A percentile compares a stretch with the other conserved stretches of the same genome.
These are phyloP conservation scores for Poliocrania exsul DNA, from an alignment of 2,797 vertebrate species.

Conservation along the genomic window DNA sequence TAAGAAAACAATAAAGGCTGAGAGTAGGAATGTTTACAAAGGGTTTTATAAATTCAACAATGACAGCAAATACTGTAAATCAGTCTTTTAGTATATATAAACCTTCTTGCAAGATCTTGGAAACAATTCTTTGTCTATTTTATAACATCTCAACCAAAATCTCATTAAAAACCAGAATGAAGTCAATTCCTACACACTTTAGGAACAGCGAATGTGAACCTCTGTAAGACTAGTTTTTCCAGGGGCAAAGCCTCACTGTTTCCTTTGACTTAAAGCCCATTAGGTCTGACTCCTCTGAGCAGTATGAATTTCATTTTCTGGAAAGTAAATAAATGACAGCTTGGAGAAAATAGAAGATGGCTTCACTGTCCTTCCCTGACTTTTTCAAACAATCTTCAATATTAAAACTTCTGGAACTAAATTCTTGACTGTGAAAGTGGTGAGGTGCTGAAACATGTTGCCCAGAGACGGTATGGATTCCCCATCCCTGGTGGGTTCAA, in stretches of 20 bases:
- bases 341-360: neutral
- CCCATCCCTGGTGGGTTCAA: neutral
- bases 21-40: neutral
- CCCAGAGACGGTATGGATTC: neutral
- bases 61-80: neutral
- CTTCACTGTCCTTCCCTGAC: neutral
- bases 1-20: constrained; percentile 19
- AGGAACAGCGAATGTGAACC: neutral
- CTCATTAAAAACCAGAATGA: constrained; percentile 17
- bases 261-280: neutral
- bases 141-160: neutral
- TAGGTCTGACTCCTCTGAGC: neutral
- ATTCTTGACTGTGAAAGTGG: neutral
- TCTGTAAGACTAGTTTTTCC: neutral
- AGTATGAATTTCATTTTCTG: constrained; percentile 1
- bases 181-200: neutral
- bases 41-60: constrained; percentile 27
- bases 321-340: constrained; percentile 11
- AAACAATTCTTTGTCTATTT: constrained; percentile 11
- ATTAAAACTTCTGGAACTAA: neutral
- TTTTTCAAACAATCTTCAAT: neutral
- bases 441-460: neutral
- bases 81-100: neutral
- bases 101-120: neutral
- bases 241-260: neutral